Conservation (phyloP, 1,140 invertebrate genomes). For the Heliconius eleuchia region DNA sequence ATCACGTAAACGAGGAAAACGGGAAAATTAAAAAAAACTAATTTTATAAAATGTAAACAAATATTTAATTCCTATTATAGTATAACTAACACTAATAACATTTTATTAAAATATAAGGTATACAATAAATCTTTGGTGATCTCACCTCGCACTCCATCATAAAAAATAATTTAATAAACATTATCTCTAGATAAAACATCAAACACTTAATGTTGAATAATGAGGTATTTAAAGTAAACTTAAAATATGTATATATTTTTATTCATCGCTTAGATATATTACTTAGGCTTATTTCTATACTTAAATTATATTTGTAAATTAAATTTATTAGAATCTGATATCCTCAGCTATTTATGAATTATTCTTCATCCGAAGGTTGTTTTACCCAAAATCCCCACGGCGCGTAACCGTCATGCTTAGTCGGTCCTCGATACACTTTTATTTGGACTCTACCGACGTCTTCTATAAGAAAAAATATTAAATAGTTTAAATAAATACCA, state of each 20-base stretch:
- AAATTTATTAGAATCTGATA: not conserved
- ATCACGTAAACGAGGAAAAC: no score
- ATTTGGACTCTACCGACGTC: constrained; percentile 85
- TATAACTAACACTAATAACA: no score
- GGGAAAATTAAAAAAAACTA: no score
- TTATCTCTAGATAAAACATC: not conserved
- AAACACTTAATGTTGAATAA: not conserved
- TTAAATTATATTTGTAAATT: no score
- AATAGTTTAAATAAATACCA: no score
- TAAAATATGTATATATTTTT: not conserved
- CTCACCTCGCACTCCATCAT: not conserved
- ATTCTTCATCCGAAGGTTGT: constrained; percentile 83
- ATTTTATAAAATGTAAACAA: no score
- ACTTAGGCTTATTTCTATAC: no score
- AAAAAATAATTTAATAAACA: not conserved
- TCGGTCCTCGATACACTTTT: constrained; percentile 86
- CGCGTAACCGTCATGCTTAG: constrained; percentile 83
- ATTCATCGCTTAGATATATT: no score
- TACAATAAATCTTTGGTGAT: not conserved
- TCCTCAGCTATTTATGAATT: not conserved
- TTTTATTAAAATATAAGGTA: not conserved
- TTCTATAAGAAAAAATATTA: constrained; percentile 47
- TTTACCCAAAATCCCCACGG: constrained; percentile 89
- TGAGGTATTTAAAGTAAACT: not conserved
- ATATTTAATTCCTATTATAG: not conserved